phyloP scores from a whole-genome alignment of 2,797 vertebrate genomes.

The Siniperca undulata region DNA sequence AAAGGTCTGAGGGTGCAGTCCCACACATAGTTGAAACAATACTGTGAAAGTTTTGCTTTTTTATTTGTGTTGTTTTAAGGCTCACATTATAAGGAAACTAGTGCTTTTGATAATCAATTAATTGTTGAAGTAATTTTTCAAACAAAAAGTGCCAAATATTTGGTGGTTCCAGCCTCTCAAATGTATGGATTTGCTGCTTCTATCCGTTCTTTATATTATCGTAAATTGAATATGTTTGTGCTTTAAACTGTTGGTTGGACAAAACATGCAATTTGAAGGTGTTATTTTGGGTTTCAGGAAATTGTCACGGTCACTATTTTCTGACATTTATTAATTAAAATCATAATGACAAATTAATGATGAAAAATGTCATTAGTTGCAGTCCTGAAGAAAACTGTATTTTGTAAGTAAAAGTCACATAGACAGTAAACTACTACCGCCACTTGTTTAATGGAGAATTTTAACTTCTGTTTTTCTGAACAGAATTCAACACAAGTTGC shows the following conservation, averaged over 20 bases:
- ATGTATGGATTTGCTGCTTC: not conserved
- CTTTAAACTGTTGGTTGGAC: not conserved
- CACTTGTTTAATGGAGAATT: not conserved
- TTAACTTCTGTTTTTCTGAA: not conserved
- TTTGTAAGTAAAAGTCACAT: not conserved
- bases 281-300: not conserved
- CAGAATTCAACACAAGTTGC: not conserved
- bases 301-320: not conserved
- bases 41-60: not conserved
- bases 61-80: not conserved
- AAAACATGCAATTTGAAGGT: not conserved
- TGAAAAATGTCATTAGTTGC: not conserved
- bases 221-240: not conserved
- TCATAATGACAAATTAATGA: not conserved
- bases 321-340: not conserved
- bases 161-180: not conserved
- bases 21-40: constrained; percentile 26
- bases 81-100: not conserved
- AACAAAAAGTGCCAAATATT: not conserved
- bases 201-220: not conserved
- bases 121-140: not conserved
- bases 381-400: not conserved
- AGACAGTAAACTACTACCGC: not conserved
- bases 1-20: constrained; percentile 52
- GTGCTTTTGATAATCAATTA: accelerated